Evolutionary conservation across 2,113 vertebrate genomes (phyloP), one percentile per base, ranked within the genome.

Genomic region (Lates calcarifer): DNA sequence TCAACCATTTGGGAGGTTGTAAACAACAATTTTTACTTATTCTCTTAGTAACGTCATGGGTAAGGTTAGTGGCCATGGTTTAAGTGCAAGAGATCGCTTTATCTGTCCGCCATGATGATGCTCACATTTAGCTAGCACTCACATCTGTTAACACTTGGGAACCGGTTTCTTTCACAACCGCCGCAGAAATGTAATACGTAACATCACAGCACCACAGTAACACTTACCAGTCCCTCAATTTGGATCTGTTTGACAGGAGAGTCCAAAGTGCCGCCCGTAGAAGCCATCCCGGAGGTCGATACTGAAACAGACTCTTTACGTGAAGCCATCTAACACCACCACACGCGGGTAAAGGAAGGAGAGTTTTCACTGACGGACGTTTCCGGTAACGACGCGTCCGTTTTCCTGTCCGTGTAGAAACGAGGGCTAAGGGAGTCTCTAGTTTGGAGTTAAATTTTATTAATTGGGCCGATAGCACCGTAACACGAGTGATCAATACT

Each of bases 241-340:
- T 94, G 95, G 74, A 95, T 93, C 74, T 90, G 92, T 70, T 95
- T 95, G 13, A 95, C 94, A 0, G 91, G 92, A 1, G 93, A 92
- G 70, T 95, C 94, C 80, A 95, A 41, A 0, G 94, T 90, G 0
- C 83, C 92, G 29, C 57, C 13, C 0, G 91, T 57, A 10, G 91
- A 66, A 15, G 91, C 77, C 82, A 90, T 82, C 0, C 0, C 69
- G 1, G 85, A 2, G 22, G 2, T 72, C 5, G 81, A 0, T 0
- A 1, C 57, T 8, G 90, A 0, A 15, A 2, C 20, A 1, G 86
- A 51, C 7, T 93, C 90, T 77, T 91, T 91, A 20, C 90, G 89
- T 3, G 89, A 41, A 58, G 89, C 87, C 90, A 94, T 92, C 3
- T 41, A 0, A 11, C 68, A 12, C 14, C n/a, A 11, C 3, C 10